Base-by-base conservation (phyloP, 2,113 vertebrate genomes). In the Forbesichthys papilliferus region DNA sequence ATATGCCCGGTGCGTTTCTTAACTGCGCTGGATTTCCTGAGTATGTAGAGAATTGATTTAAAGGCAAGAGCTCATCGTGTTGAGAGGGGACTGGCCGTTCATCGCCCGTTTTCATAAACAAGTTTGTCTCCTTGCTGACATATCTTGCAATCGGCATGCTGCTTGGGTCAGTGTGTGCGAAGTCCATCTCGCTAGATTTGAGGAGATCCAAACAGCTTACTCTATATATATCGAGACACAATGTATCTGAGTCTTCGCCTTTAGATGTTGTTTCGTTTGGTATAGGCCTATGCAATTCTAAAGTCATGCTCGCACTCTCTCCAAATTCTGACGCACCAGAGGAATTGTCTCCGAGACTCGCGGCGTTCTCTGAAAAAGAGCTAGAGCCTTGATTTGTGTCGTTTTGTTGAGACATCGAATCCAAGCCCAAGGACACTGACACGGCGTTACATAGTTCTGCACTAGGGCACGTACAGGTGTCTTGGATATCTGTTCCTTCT, bases 391-490 rank as follows among this genome's bases (percentile, higher is more conserved):
- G 83, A 68, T 89, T 89, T 51, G 34, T 27, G 58, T 82, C 89
- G 71, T 84, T 61, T 2, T 88, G 80, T 42, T 84, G 85, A 27
- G 85, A 83, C 8, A 93, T 90, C 61, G 93, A 80, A 13, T 95
- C 95, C 84, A 96, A 87, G 9, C 94, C 94, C 83, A 96, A 81
- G 18, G 95, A 96, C 64, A 93, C 94, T 0, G 95, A 96, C 73
- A 96, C 94, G 12, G 95, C 95, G 71, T 91, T 86, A 74, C 95
- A 92, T 55, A 96, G 91, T 84, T 95, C 94, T 14, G 92, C 91
- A 9, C 86, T 93, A 16, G 94, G 93, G 1, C 89, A 93, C 69
- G 88, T 90, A 52, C 83, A 81, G 0, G 86, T 83, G 49, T 86
- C 89, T 1, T 53, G 64, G 5, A 74, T 7, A 16, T 84, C 78